These are phyloP conservation scores for Lamprologus ornatipinnis DNA, from an alignment of 2,113 vertebrate species.

Conservation along the genomic window DNA sequence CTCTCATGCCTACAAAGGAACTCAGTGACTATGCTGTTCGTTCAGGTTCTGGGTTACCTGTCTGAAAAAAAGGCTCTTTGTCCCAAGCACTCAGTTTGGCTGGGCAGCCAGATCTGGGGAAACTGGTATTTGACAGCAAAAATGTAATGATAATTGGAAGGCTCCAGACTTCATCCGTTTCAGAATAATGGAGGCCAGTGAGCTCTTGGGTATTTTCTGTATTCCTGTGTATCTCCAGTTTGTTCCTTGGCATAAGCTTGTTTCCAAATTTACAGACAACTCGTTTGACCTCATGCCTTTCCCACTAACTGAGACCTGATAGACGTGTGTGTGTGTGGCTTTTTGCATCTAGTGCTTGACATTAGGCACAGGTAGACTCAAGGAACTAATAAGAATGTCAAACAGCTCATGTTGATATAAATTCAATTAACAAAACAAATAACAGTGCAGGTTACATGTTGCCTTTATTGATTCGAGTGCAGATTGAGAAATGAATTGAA, in stretches of 20 bases:
- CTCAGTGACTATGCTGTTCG: background rate
- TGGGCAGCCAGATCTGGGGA: background rate
- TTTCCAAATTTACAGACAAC: background rate
- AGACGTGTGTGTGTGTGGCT: background rate
- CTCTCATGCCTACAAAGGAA: background rate
- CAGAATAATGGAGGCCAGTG: background rate
- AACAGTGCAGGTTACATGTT: background rate
- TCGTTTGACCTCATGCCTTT: background rate
- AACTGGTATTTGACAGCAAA: background rate
- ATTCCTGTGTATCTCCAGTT: background rate
- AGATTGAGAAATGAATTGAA: background rate
- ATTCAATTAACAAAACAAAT: background rate
- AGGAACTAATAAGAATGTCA: background rate
- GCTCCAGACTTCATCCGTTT: background rate
- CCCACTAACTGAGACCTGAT: background rate
- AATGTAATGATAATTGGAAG: background rate
- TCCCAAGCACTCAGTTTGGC: background rate
- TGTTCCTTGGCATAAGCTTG: background rate
- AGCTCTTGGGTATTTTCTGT: background rate
- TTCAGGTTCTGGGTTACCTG: background rate
- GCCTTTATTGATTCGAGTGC: background rate
- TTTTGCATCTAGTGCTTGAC: background rate
- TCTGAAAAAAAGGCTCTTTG: background rate
- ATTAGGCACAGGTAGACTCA: background rate
- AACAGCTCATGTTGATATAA: background rate